phyloP scores from a whole-genome alignment of 92 coral and sea anemone species.

The Phenganax stokvisi region DNA sequence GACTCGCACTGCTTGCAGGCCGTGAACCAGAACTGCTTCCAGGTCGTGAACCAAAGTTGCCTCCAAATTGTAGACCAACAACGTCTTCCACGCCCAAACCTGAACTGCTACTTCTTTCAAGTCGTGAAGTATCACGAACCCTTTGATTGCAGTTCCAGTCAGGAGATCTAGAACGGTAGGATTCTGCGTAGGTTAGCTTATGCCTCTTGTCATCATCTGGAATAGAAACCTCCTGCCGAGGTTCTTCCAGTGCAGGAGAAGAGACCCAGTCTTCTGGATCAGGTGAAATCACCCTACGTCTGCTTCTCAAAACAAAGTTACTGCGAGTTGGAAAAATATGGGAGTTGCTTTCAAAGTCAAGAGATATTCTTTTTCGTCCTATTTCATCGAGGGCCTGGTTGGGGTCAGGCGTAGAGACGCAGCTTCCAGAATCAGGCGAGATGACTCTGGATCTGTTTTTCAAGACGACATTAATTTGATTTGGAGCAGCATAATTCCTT shows the following conservation, averaged over 20 bases:
- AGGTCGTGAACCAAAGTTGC: neutral
- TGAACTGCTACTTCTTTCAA: neutral
- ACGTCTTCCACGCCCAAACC: neutral
- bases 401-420: conserved; percentile 1
- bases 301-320: too few species aligned
- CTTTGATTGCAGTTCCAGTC: neutral
- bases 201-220: neutral
- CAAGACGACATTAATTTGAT: neutral
- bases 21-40: conserved; percentile 1
- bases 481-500: neutral
- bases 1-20: conserved; percentile 9
- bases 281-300: too few species aligned
- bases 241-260: too few species aligned
- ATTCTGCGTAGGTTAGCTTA: neutral
- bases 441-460: neutral
- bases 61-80: neutral
- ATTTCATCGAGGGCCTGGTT: neutral
- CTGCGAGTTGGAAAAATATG: too few species aligned
- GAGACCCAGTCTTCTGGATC: too few species aligned
- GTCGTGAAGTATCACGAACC: neutral
- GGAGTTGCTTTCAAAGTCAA: too few species aligned
- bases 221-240: neutral
- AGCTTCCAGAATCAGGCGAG: conserved; percentile 4
- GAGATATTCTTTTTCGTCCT: neutral
- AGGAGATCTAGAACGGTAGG: neutral